Evolutionary conservation across 2,888 invertebrate genomes (phyloP).

Genomic region (Agrotis exclamationis): DNA sequence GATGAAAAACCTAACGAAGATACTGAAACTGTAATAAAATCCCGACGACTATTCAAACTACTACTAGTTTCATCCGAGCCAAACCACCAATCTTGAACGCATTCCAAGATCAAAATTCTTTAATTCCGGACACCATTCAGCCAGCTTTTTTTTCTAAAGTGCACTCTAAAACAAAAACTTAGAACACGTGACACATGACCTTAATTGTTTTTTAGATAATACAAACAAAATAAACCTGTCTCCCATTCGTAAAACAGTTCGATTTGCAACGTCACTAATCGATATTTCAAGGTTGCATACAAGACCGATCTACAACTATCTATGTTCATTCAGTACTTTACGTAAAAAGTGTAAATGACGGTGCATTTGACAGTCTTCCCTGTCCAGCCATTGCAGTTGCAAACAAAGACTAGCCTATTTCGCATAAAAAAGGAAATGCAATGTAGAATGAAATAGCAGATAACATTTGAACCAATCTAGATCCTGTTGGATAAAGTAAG

Average conservation of each 20-base stretch:
- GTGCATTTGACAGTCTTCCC: conserved; percentile 33
- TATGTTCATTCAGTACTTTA: conserved; percentile 23
- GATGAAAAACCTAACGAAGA: background rate
- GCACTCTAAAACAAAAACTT: conserved; percentile 38
- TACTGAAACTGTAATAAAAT: conserved; percentile 11
- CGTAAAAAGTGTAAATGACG: conserved; percentile 19
- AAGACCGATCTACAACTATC: conserved; percentile 15
- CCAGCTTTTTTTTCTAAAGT: conserved; percentile 17
- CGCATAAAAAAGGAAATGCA: background rate
- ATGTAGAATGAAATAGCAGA: background rate
- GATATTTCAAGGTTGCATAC: conserved; percentile 54
- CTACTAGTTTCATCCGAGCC: conserved; percentile 1
- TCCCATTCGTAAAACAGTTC: conserved; percentile 27
- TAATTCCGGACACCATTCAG: conserved; percentile 15
- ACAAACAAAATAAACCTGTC: conserved; percentile 12
- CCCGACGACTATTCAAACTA: background rate
- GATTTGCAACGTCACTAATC: conserved; percentile 45
- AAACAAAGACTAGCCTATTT: too few species aligned
- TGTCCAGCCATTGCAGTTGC: background rate
- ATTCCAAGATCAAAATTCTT: conserved; percentile 50
- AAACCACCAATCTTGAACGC: conserved; percentile 43
- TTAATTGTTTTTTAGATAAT: conserved; percentile 2
- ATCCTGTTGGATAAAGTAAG: background rate
- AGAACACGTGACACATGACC: conserved; percentile 7
- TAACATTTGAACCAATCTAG: background rate